Base-by-base conservation (phyloP, 2,113 vertebrate genomes). In the Toxotes chatareus region DNA sequence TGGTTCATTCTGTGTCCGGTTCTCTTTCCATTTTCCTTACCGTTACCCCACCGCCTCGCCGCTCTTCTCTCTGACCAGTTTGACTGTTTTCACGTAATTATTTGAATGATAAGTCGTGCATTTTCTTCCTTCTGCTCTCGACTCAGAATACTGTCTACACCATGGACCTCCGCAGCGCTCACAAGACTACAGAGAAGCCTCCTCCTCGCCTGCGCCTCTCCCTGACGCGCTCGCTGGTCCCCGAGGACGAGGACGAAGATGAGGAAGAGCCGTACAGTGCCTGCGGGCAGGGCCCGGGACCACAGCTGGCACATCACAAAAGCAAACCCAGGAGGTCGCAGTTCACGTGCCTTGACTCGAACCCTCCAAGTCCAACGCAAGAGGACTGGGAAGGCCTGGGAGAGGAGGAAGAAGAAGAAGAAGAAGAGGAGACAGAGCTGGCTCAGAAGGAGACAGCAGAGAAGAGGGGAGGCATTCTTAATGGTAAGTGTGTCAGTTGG, bases 161-260 rank as follows among this genome's bases (percentile, higher is more conserved):
- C 73, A 99, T 99, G 98, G 98, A 99, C 90, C 96, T 99, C 84
- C 97, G 97, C 87, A 99, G 97, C 71, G 95, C 98, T 73, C 97
- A 97, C 95, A 97, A 95, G 94, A 78, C 89, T 73, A 87, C 95
- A 73, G 97, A 96, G 83, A 94, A 95, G 42, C 86, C 93, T 17
- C 49, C 75, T 7, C 85, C 89, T 17, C 93, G 91, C 80, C 86
- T 94, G 40, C 93, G 77, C 2, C 93, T 95, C 56, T 94, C 95
- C 14, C 90, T 94, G 73, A 89, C 91, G 0, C 93, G 86, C 51
- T 92, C 93, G 0, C 80, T 92, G 55, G 75, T 80, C 34, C 76
- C 91, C 0, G 87, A 90, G 36, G 76, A 87, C 1, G 82, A 88
- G 51, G 89, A 90, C 0, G 87, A 90, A 32, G 76, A 87, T 0